Conservation (phyloP, 2,797 vertebrate genomes). For the Semotilus atromaculatus region DNA sequence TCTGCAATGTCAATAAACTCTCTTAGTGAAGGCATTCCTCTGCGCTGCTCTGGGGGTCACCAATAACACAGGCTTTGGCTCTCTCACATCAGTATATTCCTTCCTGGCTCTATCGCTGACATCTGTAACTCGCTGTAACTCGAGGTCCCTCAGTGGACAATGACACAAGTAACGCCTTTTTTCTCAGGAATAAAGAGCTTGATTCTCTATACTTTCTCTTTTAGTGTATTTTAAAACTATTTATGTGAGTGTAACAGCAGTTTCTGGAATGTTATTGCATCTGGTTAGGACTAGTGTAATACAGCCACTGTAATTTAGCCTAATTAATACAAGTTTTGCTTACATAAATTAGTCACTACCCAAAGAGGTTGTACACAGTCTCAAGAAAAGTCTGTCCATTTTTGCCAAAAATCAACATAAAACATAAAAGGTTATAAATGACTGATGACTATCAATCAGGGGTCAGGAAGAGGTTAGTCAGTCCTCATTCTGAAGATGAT, state of each 20-base stretch:
- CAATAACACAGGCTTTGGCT: constrained; percentile 34
- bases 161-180: background rate
- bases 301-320: background rate
- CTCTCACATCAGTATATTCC: constrained; percentile 23
- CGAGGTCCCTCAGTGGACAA: background rate
- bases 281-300: no score
- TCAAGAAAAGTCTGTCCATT: background rate
- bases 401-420: background rate
- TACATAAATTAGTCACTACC: background rate
- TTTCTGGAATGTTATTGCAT: no score
- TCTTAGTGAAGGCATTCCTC: constrained; percentile 43
- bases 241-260: background rate
- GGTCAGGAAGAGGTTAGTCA: background rate
- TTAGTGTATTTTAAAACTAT: background rate
- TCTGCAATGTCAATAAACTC: constrained; percentile 44
- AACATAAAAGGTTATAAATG: background rate
- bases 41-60: constrained; percentile 18
- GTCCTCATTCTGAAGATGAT: background rate
- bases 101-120: constrained; percentile 23
- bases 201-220: background rate
- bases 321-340: background rate
- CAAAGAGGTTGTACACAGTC: background rate
- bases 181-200: constrained; percentile 9
- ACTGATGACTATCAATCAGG: no score
- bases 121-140: constrained; percentile 5